A percentile compares a stretch with the other conserved stretches of the same genome.
These are phyloP conservation scores for Scaptomyza graminum DNA, from an alignment of 1,140 invertebrate species.

Conservation along the genomic window DNA sequence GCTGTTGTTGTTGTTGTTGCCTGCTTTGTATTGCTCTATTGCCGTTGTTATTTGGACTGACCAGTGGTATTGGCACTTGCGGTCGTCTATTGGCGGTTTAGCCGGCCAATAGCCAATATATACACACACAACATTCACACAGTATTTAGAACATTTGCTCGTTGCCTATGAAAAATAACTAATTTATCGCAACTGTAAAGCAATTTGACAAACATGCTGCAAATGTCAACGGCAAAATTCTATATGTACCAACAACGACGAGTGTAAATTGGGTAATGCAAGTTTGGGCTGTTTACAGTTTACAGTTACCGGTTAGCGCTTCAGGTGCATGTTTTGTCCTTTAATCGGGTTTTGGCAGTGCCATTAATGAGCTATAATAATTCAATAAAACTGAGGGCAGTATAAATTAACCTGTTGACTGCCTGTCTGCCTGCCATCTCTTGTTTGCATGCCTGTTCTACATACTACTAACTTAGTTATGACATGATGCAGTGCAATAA, in stretches of 20 bases:
- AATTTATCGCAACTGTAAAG: slow-evolving; percentile 48
- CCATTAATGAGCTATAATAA: slow-evolving; percentile 79
- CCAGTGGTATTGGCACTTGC: slow-evolving; percentile 52
- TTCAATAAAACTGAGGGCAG: slow-evolving; percentile 76
- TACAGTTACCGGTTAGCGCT: not conserved
- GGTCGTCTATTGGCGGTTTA: slow-evolving; percentile 39
- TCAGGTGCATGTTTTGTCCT: slow-evolving; percentile 14
- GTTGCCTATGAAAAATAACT: slow-evolving; percentile 35
- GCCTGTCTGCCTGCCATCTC: not conserved
- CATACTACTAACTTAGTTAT: slow-evolving; percentile 53
- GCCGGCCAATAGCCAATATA: slow-evolving; percentile 5
- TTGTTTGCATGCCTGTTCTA: not conserved
- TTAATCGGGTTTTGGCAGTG: slow-evolving; percentile 63
- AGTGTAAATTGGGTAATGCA: slow-evolving; percentile 29
- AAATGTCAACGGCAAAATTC: slow-evolving; percentile 51
- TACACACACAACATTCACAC: slow-evolving; percentile 6
- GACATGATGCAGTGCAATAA: slow-evolving; percentile 59
- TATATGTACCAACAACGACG: slow-evolving; percentile 1
- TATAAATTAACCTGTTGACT: slow-evolving; percentile 78
- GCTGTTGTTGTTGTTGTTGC: too few species aligned
- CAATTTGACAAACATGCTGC: slow-evolving; percentile 63
- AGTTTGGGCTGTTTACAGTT: not conserved
- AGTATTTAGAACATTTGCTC: not conserved
- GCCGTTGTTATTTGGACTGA: slow-evolving; percentile 25
- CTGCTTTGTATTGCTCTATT: not conserved